These are phyloP conservation scores for Alentia gelatinosa DNA, from an alignment of 2,888 invertebrate species.

Conservation along the genomic window DNA sequence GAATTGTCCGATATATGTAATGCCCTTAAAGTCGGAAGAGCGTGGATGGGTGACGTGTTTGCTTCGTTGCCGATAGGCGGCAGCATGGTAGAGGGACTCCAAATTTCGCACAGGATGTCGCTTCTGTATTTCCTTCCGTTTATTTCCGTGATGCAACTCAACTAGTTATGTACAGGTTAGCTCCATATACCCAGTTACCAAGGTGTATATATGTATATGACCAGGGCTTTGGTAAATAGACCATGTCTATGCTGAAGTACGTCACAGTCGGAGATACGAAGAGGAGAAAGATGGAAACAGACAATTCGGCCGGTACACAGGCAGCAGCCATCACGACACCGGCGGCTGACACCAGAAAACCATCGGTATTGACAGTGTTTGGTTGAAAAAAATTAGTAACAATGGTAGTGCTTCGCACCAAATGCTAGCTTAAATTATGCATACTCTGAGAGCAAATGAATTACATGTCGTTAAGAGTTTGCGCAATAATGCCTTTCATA, in stretches of 20 bases:
- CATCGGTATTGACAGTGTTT: too few relatives aligned
- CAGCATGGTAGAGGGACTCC: background rate
- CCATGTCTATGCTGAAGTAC: slow-evolving; percentile 19
- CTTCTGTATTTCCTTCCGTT: background rate
- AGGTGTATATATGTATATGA: background rate
- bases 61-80: background rate
- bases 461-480: too few relatives aligned
- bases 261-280: background rate
- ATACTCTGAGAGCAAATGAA: too few relatives aligned
- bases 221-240: background rate
- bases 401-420: too few relatives aligned
- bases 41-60: too few relatives aligned
- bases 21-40: too few relatives aligned
- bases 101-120: background rate
- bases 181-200: background rate
- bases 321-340: too few relatives aligned
- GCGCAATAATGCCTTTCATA: too few relatives aligned
- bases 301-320: too few relatives aligned
- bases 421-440: too few relatives aligned
- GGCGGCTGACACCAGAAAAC: too few relatives aligned
- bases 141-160: background rate
- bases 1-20: background rate
- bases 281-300: background rate
- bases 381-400: too few relatives aligned
- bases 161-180: background rate